These are phyloP conservation scores for Muscicapa adusta DNA, from an alignment of 2,113 vertebrate species.

Conservation along the genomic window DNA sequence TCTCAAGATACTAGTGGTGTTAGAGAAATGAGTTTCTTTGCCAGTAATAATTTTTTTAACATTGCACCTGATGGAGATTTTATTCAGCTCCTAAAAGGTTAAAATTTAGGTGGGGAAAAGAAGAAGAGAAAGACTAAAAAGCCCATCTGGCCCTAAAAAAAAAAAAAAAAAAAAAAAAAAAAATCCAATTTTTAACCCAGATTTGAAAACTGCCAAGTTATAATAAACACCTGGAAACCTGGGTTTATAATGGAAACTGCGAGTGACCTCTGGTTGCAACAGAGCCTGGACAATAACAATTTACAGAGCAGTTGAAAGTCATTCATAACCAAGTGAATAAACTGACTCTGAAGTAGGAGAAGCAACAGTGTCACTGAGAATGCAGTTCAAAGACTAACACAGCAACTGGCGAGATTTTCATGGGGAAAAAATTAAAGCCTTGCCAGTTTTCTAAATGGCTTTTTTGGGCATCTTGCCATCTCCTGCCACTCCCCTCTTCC, in stretches of 20 bases:
- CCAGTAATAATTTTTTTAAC: neutral
- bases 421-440: neutral
- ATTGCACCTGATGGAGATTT: neutral
- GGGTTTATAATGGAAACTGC: slow-evolving; percentile 47
- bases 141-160: slow-evolving; percentile 1
- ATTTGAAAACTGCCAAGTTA: slow-evolving; percentile 61
- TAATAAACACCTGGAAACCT: slow-evolving; percentile 63
- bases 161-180: neutral
- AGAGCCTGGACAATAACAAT: slow-evolving; percentile 53
- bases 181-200: slow-evolving; percentile 44
- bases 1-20: neutral
- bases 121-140: neutral
- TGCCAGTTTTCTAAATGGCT: slow-evolving; percentile 20
- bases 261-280: slow-evolving; percentile 40
- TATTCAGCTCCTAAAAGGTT: neutral
- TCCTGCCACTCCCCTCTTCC: neutral
- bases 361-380: neutral
- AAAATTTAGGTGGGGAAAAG: neutral
- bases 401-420: neutral
- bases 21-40: neutral
- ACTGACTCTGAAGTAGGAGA: slow-evolving; percentile 21
- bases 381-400: neutral
- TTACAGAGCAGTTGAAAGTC: slow-evolving; percentile 62
- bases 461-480: neutral
- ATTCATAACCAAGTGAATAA: slow-evolving; percentile 57